Percentiles rank a stretch among this genome's conserved stretches.
Conservation (phyloP, 2,113 vertebrate species). For the Pan paniscus region DNA sequence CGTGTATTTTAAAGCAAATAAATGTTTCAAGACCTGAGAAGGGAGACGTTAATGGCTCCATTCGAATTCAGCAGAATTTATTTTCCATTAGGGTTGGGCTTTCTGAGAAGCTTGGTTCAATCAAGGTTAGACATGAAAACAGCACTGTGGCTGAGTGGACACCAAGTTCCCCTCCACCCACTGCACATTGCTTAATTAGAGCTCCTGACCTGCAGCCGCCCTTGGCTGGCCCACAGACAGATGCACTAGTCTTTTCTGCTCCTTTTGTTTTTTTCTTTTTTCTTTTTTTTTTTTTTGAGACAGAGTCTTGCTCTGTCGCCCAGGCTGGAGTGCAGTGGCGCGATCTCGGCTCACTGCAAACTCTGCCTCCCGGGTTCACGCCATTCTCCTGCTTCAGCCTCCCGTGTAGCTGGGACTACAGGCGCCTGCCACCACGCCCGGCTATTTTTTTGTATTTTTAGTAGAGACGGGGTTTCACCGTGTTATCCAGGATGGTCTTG, state of each 20-base stretch:
- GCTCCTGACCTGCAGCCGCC: neutral
- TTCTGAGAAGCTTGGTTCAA: slow-evolving; percentile 54
- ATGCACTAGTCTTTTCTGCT: neutral
- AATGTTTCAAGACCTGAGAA: slow-evolving; percentile 33
- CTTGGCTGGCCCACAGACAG: neutral
- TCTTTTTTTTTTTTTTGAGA: too few species aligned
- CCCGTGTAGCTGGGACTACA: too few species aligned
- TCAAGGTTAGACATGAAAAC: slow-evolving; percentile 59
- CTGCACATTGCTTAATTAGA: neutral
- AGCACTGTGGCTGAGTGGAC: neutral
- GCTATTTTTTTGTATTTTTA: too few species aligned
- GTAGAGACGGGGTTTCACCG: too few species aligned
- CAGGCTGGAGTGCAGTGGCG: too few species aligned
- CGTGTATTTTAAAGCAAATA: slow-evolving; percentile 63
- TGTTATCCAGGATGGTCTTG: too few species aligned
- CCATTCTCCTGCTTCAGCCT: too few species aligned
- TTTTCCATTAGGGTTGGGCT: slow-evolving; percentile 52
- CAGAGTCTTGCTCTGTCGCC: too few species aligned
- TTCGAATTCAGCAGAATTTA: slow-evolving; percentile 58
- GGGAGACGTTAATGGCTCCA: slow-evolving; percentile 44
- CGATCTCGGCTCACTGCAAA: too few species aligned
- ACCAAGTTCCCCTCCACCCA: neutral
- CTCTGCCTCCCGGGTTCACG: too few species aligned
- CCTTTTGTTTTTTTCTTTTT: neutral
- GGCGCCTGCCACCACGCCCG: too few species aligned